Percentiles rank a stretch among this genome's conserved stretches.
These are phyloP conservation scores for Pocillopora meandrina DNA, from an alignment of 92 coral and sea anemone species.

Conservation along the genomic window DNA sequence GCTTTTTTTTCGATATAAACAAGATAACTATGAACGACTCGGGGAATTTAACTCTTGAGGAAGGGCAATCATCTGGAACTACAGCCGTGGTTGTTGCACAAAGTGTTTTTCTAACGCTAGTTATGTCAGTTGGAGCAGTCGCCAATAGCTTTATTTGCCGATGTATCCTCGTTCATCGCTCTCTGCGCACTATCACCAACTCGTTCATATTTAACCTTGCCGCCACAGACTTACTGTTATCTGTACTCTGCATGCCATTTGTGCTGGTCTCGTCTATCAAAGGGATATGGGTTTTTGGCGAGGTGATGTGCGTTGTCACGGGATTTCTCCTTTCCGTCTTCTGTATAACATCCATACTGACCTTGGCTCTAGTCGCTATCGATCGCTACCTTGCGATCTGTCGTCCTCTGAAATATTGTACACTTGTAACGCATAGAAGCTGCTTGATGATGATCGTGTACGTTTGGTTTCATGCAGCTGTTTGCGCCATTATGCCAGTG, in stretches of 20 bases:
- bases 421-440: constrained; percentile 54
- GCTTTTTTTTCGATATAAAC: neutral
- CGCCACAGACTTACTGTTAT: constrained; percentile 77
- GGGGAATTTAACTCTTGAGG: neutral
- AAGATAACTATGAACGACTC: constrained; percentile 8
- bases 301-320: constrained; percentile 55
- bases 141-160: constrained; percentile 84
- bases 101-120: constrained; percentile 50
- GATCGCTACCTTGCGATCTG: constrained; percentile 86
- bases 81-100: constrained; percentile 49
- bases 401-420: constrained; percentile 77
- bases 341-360: constrained; percentile 79
- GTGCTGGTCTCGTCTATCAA: constrained; percentile 72
- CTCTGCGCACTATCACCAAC: constrained; percentile 73
- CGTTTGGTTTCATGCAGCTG: constrained; percentile 70
- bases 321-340: constrained; percentile 78
- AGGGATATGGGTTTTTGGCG: constrained; percentile 79
- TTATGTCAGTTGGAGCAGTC: constrained; percentile 68
- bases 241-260: constrained; percentile 80
- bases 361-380: constrained; percentile 72
- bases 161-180: constrained; percentile 70
- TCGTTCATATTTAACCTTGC: constrained; percentile 82
- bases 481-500: constrained; percentile 74
- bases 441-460: constrained; percentile 53
- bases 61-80: neutral